Evolutionary conservation across 2,113 vertebrate species (phyloP), one percentile per base, ranked within the genome.

Genomic region (Rhea americana): DNA sequence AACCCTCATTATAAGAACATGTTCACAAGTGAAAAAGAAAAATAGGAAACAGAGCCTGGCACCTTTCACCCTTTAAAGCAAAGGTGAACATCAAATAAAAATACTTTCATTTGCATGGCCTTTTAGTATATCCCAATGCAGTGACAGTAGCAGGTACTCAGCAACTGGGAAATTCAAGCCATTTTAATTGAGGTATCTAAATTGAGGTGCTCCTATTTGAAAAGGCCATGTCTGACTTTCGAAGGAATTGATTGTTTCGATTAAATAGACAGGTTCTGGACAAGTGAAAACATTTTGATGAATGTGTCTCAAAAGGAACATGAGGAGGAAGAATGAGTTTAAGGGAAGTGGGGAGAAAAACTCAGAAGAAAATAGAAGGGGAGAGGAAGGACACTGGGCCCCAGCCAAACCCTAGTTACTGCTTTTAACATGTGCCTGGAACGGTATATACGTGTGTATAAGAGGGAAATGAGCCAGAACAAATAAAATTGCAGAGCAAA

Each of bases 391-490:
- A 96, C 93, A 96, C 62, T 6, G 39, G 67, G 85, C 70, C 71
- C 70, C 80, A 93, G 94, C 93, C 93, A 93, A 95, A 74, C 45
- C 85, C 70, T 55, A 81, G 94, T 95, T 92, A 91, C 74, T 89
- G 76, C 93, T 95, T 96, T 93, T 89, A 97, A 95, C 96, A 97
- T 97, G 96, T 96, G 93, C 91, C 93, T 97, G 81, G 94, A 97
- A 93, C 94, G 83, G 62, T 91, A 96, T 92, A 90, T 50, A 91
- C 93, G 82, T 35, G 81, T 90, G 53, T 75, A 86, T 91, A 89
- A 91, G 90, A 95, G 93, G 95, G 91, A 97, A 96, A 96, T 90
- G 94, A 95, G 97, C 96, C 97, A 97, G 97, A 97, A 96, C 94
- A 97, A 98, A 97, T 96, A 97, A 96, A 74, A 62, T 86, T 77